Evolutionary conservation across 2,888 invertebrate genomes (phyloP).

Genomic region (Desoria tigrina): DNA sequence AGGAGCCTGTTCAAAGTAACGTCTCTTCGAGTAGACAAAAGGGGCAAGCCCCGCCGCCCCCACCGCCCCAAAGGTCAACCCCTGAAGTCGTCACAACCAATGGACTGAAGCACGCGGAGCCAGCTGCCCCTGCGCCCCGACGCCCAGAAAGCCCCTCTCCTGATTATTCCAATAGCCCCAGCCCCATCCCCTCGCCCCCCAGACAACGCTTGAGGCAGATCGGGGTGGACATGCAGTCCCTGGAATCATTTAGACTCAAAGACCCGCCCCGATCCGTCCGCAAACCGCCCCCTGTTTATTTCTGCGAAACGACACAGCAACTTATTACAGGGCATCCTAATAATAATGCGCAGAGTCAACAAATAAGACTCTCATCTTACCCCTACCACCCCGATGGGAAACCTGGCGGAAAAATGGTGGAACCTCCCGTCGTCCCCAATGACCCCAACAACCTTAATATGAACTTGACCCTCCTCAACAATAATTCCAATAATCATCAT

Average conservation of each 20-base stretch:
- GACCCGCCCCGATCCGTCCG: slow-evolving; percentile 66
- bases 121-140: neutral
- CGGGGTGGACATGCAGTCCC: slow-evolving; percentile 72
- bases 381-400: slow-evolving; percentile 32
- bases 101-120: slow-evolving; percentile 7
- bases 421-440: neutral
- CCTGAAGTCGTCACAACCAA: neutral
- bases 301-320: slow-evolving; percentile 54
- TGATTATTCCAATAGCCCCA: slow-evolving; percentile 60
- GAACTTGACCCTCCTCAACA: too few relatives aligned
- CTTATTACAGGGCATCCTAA: neutral
- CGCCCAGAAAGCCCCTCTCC: slow-evolving; percentile 62
- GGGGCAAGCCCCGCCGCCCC: slow-evolving; percentile 22
- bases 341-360: too few relatives aligned
- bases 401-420: slow-evolving; percentile 1
- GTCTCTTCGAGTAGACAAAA: neutral
- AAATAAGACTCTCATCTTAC: slow-evolving; percentile 37
- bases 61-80: slow-evolving; percentile 2
- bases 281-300: slow-evolving; percentile 71
- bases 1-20: neutral
- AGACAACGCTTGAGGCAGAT: slow-evolving; percentile 18
- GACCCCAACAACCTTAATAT: too few relatives aligned
- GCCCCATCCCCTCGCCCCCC: slow-evolving; percentile 45
- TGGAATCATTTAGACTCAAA: slow-evolving; percentile 73
- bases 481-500: neutral